Evolutionary conservation across 2,888 invertebrate genomes (phyloP), one percentile per base, ranked within the genome.

Genomic region (Eubasilissa splendida): DNA sequence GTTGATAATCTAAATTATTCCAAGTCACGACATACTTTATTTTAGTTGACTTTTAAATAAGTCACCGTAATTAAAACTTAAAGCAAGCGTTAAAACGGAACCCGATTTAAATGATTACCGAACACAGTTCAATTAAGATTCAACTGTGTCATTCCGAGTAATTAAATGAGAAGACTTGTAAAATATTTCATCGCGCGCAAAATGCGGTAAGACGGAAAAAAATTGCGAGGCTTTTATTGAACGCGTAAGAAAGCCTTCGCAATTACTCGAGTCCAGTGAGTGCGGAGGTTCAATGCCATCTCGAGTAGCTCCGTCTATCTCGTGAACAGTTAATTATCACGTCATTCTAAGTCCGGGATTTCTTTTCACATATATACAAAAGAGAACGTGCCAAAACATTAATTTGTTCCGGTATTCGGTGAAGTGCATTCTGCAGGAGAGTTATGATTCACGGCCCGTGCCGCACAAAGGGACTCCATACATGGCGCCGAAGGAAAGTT

Each of bases 281-380:
- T 42, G 73, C 54, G 53, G 22, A 59, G 52, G 63, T 60, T 76
- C 76, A 76, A 52, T 63, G 65, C 52, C 63, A 76, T 76, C 14
- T 52, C 65, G 14, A 12, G 54, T 31, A 54, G 56, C 14, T 60
- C 22, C 65, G 56, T 31, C 50, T 50, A 7, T 68, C 75, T 80
- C 76, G 80, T 80, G 77, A 63, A 76, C 59, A 52, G 73, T 77
- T 65, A 73, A 80, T 80, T 80, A 80, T 80, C 80, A 31, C 63
- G 42, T 59, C 68, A 77, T 68, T 68, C 70, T 33, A 31, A 22
- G 54, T 14, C 14, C 58, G 42, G 7, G 70, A 70, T 70, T 70
- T 77, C 70, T 70, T 70, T 73, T 73, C 71, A 60, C 42, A 70
- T 53, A 33, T n/a, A 9, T 31, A 76, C 56, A 76, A 76, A 76